Conservation (phyloP, 2,797 vertebrate genomes). For the Emydoidea blandingii region DNA sequence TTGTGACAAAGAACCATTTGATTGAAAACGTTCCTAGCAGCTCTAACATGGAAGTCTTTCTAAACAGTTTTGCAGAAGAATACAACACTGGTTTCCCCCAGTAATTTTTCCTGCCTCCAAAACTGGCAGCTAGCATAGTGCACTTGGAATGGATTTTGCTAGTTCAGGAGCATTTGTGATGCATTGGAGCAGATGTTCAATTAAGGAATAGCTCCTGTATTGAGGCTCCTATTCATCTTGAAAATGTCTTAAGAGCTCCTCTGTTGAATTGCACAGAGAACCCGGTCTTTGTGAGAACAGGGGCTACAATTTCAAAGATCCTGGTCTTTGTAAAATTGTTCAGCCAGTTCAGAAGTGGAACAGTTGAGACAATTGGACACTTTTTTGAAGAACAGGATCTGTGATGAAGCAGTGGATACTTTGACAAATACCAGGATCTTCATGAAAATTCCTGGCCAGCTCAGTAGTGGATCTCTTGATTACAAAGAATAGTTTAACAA, state of each 20-base stretch:
- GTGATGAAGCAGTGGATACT: not conserved
- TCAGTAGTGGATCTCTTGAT: not conserved
- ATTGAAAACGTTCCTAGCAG: not conserved
- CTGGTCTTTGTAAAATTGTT: not conserved
- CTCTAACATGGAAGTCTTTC: not conserved
- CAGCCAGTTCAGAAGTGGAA: not conserved
- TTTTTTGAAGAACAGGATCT: not conserved
- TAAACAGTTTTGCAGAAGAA: not conserved
- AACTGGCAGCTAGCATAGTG: accelerated
- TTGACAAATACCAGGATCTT: not conserved
- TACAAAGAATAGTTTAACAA: not conserved
- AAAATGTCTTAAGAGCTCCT: not conserved
- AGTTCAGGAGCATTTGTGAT: not conserved
- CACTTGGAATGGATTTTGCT: not conserved
- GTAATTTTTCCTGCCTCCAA: not conserved
- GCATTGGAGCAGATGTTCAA: not conserved
- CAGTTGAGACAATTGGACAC: not conserved
- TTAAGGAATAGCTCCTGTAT: not conserved
- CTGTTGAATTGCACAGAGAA: not conserved
- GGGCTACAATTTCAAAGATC: not conserved
- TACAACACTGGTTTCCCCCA: not conserved
- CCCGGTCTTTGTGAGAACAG: not conserved
- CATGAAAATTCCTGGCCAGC: not conserved
- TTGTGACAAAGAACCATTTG: not conserved
- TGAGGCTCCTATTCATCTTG: not conserved